Base-by-base conservation (phyloP, 2,797 vertebrate species). In the Triplophysa bombifrons region DNA sequence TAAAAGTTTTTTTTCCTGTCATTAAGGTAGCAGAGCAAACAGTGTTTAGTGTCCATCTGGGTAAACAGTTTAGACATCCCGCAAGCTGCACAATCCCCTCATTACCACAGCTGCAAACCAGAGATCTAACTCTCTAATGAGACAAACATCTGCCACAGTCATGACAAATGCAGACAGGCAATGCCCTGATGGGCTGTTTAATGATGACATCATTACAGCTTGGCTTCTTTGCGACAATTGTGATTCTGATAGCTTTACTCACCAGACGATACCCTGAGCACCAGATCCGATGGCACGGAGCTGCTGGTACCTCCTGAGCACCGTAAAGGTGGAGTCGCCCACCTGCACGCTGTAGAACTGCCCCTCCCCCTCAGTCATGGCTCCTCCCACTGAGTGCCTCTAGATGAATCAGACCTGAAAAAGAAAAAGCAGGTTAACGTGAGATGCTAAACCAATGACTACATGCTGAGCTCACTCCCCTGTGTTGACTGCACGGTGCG, bases 231-330 rank as follows among this genome's bases (percentile, higher is more conserved):
- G 58, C 55, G 20, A 41, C 48, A 77, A 25, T 67, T 44, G 72
- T 51, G 12, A 48, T 17, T 56, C 71, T 19, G 51, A 12, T 27
- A 19, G 22, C 30, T 61, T 19, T 74, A 87, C 92, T 97, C 89
- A 99, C 97, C 97, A 99, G 87, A 99, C 97, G 84, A 99, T 99
- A 85, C 97, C 97, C 88, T 99, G 97, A 81, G 97, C 97, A 67
- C 97, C 97, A 2, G 96, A 98, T 84, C 97, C 97, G 67, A 99
- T 97, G 55, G 97, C 94, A 20, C 95, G 96, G 84, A 99, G 92
- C 82, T 98, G 96, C 88, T 98, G 95, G 89, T 98, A 99, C 76
- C 96, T 94, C 84, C 94, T 95, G 69, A 98, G 92, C 11, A 99
- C 96, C 3, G 96, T 96, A 92, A 99, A 99, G 71, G 97, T 98